Evolutionary conservation across 2,888 invertebrate genomes (phyloP).

Genomic region (Chymomyza amoena): DNA sequence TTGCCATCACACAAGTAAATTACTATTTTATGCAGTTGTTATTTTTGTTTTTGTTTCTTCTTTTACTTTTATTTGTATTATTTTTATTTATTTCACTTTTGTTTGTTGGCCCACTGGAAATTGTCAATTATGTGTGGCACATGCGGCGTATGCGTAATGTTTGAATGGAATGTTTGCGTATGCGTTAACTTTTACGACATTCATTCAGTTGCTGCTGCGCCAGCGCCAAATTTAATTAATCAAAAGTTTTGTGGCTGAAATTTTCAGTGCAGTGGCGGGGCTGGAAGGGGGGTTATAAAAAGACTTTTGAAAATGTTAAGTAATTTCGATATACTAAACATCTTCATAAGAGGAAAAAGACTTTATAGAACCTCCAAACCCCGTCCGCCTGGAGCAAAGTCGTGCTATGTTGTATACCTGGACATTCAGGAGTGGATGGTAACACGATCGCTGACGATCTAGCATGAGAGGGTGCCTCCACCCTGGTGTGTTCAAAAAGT

Average conservation of each 20-base stretch:
- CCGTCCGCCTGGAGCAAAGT: too few relatives aligned
- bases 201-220: conserved; percentile 30
- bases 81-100: conserved; percentile 41
- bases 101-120: conserved; percentile 44
- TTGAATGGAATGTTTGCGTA: conserved; percentile 31
- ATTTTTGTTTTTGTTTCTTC: background rate
- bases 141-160: conserved; percentile 57
- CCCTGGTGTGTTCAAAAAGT: too few relatives aligned
- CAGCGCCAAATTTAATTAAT: conserved; percentile 35
- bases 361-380: too few relatives aligned
- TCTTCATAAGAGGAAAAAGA: too few relatives aligned
- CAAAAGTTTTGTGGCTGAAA: conserved; percentile 20
- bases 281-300: too few relatives aligned
- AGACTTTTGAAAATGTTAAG: too few relatives aligned
- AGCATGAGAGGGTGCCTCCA: too few relatives aligned
- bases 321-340: too few relatives aligned
- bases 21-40: conserved; percentile 51
- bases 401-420: too few relatives aligned
- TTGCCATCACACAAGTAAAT: conserved; percentile 61
- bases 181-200: conserved; percentile 11
- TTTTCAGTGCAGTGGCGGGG: background rate
- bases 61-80: background rate
- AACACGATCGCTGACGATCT: too few relatives aligned
- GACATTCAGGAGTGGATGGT: too few relatives aligned
- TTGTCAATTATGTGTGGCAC: background rate